Conservation (phyloP, 2,888 invertebrate genomes). For the Notodonta ziczac region DNA sequence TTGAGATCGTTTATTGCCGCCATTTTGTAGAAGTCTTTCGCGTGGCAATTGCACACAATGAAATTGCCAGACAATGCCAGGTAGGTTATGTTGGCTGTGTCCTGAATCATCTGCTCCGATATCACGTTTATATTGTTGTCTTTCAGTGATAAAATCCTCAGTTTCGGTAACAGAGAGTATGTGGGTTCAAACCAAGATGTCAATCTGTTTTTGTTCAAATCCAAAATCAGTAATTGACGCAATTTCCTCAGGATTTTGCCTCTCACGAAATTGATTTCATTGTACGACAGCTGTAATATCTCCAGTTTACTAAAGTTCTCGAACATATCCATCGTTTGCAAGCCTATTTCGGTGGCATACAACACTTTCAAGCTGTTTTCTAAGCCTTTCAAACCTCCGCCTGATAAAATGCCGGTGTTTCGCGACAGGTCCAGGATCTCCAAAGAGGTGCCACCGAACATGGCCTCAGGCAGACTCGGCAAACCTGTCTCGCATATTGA, state of each 20-base stretch:
- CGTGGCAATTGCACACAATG: slow-evolving; percentile 84
- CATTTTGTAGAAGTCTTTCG: slow-evolving; percentile 78
- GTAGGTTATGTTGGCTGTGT: slow-evolving; percentile 74
- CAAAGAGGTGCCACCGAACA: slow-evolving; percentile 73
- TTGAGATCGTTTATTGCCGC: slow-evolving; percentile 48
- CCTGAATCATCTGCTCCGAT: slow-evolving; percentile 82
- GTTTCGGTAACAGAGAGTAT: slow-evolving; percentile 61
- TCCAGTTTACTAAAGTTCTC: slow-evolving; percentile 65
- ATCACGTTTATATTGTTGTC: slow-evolving; percentile 84
- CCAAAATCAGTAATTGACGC: slow-evolving; percentile 71
- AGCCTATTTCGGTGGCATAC: slow-evolving; percentile 69
- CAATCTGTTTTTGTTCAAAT: slow-evolving; percentile 82
- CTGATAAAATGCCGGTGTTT: slow-evolving; percentile 69
- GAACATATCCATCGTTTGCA: slow-evolving; percentile 66
- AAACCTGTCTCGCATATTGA: slow-evolving; percentile 77
- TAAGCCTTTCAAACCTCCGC: slow-evolving; percentile 66
- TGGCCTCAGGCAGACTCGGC: slow-evolving; percentile 51
- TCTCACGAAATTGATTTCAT: slow-evolving; percentile 74
- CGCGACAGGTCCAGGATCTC: slow-evolving; percentile 83
- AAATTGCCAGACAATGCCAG: slow-evolving; percentile 83
- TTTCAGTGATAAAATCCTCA: slow-evolving; percentile 73
- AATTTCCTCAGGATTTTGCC: slow-evolving; percentile 54
- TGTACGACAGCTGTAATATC: slow-evolving; percentile 75
- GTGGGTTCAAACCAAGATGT: slow-evolving; percentile 80
- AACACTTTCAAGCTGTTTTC: slow-evolving; percentile 69